These are phyloP conservation scores for Enteromius mattozi DNA, from an alignment of 2,797 vertebrate genomes.

Conservation along the genomic window DNA sequence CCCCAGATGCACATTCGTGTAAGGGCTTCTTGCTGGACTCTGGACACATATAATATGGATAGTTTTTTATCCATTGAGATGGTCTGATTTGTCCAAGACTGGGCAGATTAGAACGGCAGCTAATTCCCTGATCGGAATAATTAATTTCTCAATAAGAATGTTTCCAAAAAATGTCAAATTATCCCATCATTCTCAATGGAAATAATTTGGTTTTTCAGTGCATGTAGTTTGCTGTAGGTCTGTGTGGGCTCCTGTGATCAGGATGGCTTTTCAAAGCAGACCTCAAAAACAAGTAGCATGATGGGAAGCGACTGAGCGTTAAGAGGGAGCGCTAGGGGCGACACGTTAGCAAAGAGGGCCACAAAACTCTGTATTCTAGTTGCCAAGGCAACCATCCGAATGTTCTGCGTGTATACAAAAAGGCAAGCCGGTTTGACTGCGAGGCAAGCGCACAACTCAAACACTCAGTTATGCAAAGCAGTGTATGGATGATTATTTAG, in stretches of 20 bases:
- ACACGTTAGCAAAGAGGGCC: slow-evolving; percentile 62
- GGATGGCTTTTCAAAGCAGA: slow-evolving; percentile 44
- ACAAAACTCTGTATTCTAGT: slow-evolving; percentile 52
- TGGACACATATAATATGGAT: slow-evolving; percentile 53
- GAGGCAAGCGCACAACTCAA: slow-evolving; percentile 45
- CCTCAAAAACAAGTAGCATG: slow-evolving; percentile 60
- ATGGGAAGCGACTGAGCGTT: slow-evolving; percentile 67
- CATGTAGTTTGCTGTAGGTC: slow-evolving; percentile 17
- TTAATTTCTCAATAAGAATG: background rate
- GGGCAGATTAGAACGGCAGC: background rate
- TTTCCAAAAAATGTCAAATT: background rate
- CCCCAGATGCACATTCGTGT: slow-evolving; percentile 64
- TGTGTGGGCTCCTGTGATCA: slow-evolving; percentile 43
- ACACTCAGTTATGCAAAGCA: slow-evolving; percentile 27
- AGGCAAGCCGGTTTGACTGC: slow-evolving; percentile 47
- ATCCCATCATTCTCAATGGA: background rate
- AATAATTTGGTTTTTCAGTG: background rate
- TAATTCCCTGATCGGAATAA: background rate
- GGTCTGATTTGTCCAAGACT: background rate
- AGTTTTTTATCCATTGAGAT: background rate
- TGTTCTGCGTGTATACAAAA: slow-evolving; percentile 46
- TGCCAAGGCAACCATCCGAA: slow-evolving; percentile 61
- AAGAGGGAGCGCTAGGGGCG: slow-evolving; percentile 60
- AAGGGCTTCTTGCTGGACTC: slow-evolving; percentile 58
- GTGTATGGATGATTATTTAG: slow-evolving; percentile 23